Evolutionary conservation across 2,797 vertebrate species (phyloP).

Genomic region (Toxotes lorentzi): DNA sequence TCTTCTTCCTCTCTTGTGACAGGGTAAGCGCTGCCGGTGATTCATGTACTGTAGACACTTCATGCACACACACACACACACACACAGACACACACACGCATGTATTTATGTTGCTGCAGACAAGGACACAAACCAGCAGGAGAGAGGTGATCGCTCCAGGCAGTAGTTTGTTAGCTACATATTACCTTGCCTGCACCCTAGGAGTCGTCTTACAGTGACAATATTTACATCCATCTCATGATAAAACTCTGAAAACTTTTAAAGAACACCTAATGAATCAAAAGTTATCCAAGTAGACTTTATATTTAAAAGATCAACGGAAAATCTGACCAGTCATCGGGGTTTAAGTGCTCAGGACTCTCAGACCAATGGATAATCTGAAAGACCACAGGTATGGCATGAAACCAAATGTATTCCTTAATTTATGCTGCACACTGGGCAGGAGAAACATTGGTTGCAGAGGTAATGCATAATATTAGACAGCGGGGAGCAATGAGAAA

Average conservation of each 20-base stretch:
- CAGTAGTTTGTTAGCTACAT: slow-evolving; percentile 68
- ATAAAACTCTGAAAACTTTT: slow-evolving; percentile 50
- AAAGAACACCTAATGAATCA: slow-evolving; percentile 23
- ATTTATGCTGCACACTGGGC: slow-evolving; percentile 46
- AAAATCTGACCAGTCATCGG: slow-evolving; percentile 16
- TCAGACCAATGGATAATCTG: slow-evolving; percentile 20
- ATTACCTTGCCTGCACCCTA: slow-evolving; percentile 61
- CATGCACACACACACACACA: slow-evolving; percentile 23
- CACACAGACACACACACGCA: slow-evolving; percentile 24
- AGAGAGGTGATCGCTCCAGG: slow-evolving; percentile 69
- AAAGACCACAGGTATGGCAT: slow-evolving; percentile 31
- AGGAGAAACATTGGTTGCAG: slow-evolving; percentile 45
- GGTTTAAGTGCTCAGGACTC: slow-evolving; percentile 6
- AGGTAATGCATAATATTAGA: slow-evolving; percentile 57
- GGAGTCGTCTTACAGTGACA: slow-evolving; percentile 57
- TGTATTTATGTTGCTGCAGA: slow-evolving; percentile 52
- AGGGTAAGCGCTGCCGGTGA: slow-evolving; percentile 59
- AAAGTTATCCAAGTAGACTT: slow-evolving; percentile 24
- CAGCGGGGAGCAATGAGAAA: slow-evolving; percentile 64
- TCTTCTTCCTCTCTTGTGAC: slow-evolving; percentile 52
- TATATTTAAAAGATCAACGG: slow-evolving; percentile 34
- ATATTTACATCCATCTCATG: slow-evolving; percentile 61
- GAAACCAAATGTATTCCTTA: slow-evolving; percentile 36
- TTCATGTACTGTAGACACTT: slow-evolving; percentile 57
- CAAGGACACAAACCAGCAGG: slow-evolving; percentile 74